phyloP scores from a whole-genome alignment of 2,888 invertebrate species.

The Arrhopalites spinosus region DNA sequence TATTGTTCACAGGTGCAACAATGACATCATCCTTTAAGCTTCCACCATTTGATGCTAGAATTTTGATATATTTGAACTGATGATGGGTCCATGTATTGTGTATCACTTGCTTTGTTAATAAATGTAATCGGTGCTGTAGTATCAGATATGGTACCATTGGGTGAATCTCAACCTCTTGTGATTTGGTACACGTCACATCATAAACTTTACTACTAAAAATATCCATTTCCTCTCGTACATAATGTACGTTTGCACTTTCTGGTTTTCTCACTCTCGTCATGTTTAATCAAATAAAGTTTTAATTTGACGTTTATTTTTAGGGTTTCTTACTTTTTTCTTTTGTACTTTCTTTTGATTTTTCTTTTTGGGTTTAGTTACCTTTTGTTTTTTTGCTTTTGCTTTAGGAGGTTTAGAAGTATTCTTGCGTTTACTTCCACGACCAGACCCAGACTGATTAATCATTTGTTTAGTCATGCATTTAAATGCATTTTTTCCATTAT shows the following conservation, averaged over 20 bases:
- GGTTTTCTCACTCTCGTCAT: constrained; percentile 6
- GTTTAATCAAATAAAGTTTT: background rate
- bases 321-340: background rate
- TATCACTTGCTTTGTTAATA: constrained; percentile 35
- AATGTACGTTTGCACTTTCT: background rate
- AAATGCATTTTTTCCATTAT: constrained; percentile 11
- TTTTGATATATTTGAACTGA: constrained; percentile 33
- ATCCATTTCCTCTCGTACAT: constrained; percentile 39
- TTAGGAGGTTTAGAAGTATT: background rate
- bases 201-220: constrained; percentile 37
- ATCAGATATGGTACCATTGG: constrained; percentile 5
- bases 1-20: constrained; percentile 38
- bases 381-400: background rate
- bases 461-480: constrained; percentile 21
- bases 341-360: background rate
- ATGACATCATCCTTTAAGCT: constrained; percentile 14
- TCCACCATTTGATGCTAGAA: background rate
- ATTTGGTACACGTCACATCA: constrained; percentile 32
- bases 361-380: background rate
- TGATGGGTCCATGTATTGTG: constrained; percentile 37
- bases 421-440: constrained; percentile 13
- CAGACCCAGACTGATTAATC: constrained; percentile 25
- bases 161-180: constrained; percentile 7
- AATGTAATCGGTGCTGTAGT: constrained; percentile 36
- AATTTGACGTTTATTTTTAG: background rate